Evolutionary conservation across 1,140 invertebrate species (phyloP).

Genomic region (Drosophila virilis): DNA sequence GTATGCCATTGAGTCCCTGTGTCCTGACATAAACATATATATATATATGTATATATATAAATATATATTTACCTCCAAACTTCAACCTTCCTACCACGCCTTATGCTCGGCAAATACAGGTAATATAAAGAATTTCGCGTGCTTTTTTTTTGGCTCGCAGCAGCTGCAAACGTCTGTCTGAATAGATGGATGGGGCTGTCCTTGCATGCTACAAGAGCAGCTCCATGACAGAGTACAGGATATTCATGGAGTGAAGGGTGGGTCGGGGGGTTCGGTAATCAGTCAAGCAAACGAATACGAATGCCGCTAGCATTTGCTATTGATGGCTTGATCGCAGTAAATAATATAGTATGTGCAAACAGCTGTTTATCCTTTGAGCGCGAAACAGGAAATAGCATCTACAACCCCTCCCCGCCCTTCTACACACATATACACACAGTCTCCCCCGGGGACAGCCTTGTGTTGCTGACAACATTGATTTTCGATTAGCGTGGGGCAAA

Average conservation of each 20-base stretch:
- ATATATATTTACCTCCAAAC: not conserved
- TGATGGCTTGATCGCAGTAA: constrained; percentile 75
- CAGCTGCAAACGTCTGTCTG: constrained; percentile 4
- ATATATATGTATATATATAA: not conserved
- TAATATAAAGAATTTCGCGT: constrained; percentile 38
- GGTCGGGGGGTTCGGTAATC: constrained; percentile 45
- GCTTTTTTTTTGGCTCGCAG: constrained; percentile 20
- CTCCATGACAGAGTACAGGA: too few species aligned
- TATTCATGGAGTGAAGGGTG: not conserved
- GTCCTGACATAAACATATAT: not conserved
- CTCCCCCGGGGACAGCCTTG: constrained; percentile 2
- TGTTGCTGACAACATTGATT: constrained; percentile 65
- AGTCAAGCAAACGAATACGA: constrained; percentile 62
- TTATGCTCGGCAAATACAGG: constrained; percentile 29
- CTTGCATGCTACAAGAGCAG: not conserved
- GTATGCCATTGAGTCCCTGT: not conserved
- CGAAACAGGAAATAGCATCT: constrained; percentile 29
- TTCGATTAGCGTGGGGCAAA: constrained; percentile 64
- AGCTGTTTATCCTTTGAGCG: constrained; percentile 60
- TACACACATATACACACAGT: not conserved
- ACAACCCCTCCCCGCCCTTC: not conserved
- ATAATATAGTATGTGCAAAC: constrained; percentile 68
- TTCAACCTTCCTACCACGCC: not conserved
- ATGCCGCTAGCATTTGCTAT: constrained; percentile 54
- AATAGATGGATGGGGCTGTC: constrained; percentile 1